Conservation (phyloP, 2,113 vertebrate genomes). For the Syngnathus floridae region DNA sequence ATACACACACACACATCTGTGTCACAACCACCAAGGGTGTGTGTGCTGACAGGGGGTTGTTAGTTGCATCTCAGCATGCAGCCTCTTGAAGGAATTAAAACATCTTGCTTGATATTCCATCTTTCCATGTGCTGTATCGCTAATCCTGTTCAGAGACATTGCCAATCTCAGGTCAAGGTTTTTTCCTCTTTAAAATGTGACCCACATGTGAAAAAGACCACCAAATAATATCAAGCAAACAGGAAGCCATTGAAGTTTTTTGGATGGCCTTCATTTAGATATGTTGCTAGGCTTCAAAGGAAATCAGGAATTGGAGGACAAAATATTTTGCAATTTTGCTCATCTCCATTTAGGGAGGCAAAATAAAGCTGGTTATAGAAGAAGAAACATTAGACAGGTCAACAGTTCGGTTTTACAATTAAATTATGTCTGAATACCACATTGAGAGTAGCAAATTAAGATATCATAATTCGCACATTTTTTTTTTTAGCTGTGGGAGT, state of each 20-base stretch:
- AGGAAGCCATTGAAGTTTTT: not conserved
- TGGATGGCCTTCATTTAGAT: not conserved
- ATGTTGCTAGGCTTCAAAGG: no score
- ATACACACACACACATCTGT: conserved; percentile 39
- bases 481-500: not conserved
- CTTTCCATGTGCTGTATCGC: conserved; percentile 9
- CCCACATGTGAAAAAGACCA: not conserved
- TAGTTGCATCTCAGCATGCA: conserved; percentile 44
- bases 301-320: no score
- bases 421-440: not conserved
- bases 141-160: conserved; percentile 55
- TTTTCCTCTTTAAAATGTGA: not conserved
- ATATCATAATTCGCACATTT: not conserved
- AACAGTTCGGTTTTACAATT: not conserved
- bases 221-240: not conserved
- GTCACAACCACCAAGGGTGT: conserved; percentile 24
- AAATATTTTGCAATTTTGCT: no score
- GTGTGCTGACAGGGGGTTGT: conserved; percentile 18
- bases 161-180: no score
- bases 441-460: not conserved
- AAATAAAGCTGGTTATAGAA: not conserved
- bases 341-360: no score
- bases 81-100: conserved; percentile 49
- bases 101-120: conserved; percentile 48
- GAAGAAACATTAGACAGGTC: not conserved